Evolutionary conservation across 2,113 vertebrate species (phyloP).

Genomic region (Nesoenas mayeri): DNA sequence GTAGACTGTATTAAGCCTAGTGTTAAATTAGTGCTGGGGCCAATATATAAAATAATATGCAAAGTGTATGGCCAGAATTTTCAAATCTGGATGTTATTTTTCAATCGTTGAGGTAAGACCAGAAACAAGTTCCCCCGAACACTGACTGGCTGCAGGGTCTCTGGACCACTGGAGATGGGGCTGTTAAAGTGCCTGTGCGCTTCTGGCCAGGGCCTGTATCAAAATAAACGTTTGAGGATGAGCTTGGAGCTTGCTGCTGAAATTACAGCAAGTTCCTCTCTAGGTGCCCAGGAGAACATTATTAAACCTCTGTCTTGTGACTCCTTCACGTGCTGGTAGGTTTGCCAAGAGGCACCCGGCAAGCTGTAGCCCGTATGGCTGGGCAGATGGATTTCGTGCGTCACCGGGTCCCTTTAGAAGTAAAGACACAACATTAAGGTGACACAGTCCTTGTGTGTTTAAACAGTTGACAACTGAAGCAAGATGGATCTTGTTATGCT

Average conservation of each 20-base stretch:
- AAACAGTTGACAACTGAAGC: neutral
- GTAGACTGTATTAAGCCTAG: neutral
- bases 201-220: accelerated
- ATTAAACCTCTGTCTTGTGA: neutral
- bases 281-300: neutral
- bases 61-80: neutral
- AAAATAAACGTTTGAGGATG: neutral
- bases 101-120: neutral
- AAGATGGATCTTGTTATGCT: neutral
- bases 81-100: neutral
- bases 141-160: neutral
- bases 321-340: neutral
- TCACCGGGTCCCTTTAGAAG: neutral
- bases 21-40: neutral
- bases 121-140: neutral
- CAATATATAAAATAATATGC: neutral
- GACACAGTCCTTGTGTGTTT: neutral
- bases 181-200: neutral
- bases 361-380: neutral
- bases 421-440: neutral
- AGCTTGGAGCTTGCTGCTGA: neutral
- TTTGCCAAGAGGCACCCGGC: neutral
- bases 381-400: neutral
- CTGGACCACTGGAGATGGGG: neutral
- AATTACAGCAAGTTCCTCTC: neutral